These are phyloP conservation scores for Bettongia penicillata DNA, from an alignment of 2,113 vertebrate genomes.

Conservation along the genomic window DNA sequence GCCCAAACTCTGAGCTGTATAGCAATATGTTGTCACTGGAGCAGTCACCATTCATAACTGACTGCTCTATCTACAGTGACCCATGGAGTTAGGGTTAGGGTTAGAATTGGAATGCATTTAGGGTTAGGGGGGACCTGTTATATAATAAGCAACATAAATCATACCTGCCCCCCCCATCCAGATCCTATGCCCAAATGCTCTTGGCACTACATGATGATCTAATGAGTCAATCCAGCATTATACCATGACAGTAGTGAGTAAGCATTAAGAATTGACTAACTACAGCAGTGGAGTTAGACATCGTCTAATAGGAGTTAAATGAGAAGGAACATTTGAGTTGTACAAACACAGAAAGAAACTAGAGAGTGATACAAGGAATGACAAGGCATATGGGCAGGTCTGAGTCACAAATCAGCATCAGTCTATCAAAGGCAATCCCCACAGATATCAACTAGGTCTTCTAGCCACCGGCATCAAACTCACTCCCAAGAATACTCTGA, in stretches of 20 bases:
- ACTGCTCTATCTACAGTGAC: not conserved
- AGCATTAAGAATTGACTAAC: too few relatives aligned
- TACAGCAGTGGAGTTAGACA: not conserved
- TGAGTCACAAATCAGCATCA: not conserved
- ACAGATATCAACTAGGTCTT: not conserved
- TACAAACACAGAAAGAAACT: not conserved
- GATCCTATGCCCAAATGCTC: not conserved
- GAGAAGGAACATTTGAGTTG: not conserved
- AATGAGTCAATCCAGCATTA: not conserved
- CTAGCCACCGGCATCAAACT: not conserved
- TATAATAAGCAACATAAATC: not conserved
- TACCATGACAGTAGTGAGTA: not conserved
- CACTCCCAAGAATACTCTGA: not conserved
- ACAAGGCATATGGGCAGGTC: not conserved
- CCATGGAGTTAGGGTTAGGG: not conserved
- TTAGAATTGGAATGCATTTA: too few relatives aligned
- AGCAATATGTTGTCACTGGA: not conserved
- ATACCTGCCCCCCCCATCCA: not conserved
- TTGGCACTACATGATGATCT: not conserved
- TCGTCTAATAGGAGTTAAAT: not conserved
- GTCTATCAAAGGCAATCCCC: not conserved
- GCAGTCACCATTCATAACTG: not conserved
- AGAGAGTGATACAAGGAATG: not conserved
- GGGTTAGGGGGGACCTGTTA: too few relatives aligned
- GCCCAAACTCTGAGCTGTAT: not conserved